Percentiles rank a stretch among this genome's conserved stretches.
These are phyloP conservation scores for Emydura subglobosa DNA, from an alignment of 2,113 vertebrate species.

Conservation along the genomic window DNA sequence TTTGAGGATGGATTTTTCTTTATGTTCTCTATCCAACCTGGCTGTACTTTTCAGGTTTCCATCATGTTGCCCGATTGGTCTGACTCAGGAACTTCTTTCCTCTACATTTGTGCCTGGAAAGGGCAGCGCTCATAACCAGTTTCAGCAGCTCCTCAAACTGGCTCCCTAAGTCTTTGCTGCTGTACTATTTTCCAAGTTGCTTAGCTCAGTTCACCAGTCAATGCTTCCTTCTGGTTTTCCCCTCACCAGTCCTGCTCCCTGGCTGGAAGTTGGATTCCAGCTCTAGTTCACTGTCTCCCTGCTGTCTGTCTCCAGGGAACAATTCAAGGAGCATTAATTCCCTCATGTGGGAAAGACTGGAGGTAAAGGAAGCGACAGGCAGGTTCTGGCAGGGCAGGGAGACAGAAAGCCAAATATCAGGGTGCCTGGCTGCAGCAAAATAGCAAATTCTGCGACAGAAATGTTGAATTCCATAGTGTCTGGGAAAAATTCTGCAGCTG, in stretches of 20 bases:
- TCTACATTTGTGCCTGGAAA: background rate
- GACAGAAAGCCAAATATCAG: slow-evolving; percentile 44
- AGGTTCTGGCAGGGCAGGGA: slow-evolving; percentile 53
- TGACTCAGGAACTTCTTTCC: background rate
- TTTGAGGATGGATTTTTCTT: background rate
- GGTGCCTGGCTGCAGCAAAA: slow-evolving; percentile 65
- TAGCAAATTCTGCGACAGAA: slow-evolving; percentile 55
- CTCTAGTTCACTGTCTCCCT: background rate
- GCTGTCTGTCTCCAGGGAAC: background rate
- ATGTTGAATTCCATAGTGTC: background rate
- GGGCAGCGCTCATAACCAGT: background rate
- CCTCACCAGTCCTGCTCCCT: background rate
- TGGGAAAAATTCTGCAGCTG: slow-evolving; percentile 7
- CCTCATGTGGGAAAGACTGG: slow-evolving; percentile 39
- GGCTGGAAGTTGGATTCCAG: background rate
- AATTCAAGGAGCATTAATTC: slow-evolving; percentile 24
- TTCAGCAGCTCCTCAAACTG: background rate
- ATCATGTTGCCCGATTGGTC: accelerated
- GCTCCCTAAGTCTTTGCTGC: background rate
- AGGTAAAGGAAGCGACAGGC: background rate
- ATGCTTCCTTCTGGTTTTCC: background rate
- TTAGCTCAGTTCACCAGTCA: background rate
- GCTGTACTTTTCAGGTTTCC: background rate
- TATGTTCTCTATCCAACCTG: background rate
- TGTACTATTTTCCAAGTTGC: background rate